A percentile compares a stretch with the other conserved stretches of the same genome.
phyloP scores from a whole-genome alignment of 2,113 vertebrate genomes.

The Columba livia region DNA sequence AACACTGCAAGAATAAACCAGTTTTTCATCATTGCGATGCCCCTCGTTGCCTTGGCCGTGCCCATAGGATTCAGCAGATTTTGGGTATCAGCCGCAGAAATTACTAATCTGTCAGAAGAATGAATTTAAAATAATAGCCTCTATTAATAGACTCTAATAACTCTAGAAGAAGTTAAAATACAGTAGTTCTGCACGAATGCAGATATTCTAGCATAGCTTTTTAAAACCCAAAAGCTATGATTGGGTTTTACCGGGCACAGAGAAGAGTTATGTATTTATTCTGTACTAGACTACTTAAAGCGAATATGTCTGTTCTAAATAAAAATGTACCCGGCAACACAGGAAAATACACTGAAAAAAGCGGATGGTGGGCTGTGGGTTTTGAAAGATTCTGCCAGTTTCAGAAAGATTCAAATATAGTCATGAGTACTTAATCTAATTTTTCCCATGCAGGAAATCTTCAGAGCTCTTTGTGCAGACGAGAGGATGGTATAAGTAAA shows the following conservation, averaged over 20 bases:
- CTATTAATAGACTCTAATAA: no score
- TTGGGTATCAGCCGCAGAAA: neutral
- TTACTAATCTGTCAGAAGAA: neutral
- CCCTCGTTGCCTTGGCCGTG: neutral
- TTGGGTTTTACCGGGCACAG: neutral
- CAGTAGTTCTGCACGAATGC: neutral
- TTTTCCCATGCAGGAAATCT: neutral
- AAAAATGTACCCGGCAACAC: fast-evolving
- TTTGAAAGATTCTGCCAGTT: neutral
- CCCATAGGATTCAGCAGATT: neutral
- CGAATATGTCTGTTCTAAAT: fast-evolving
- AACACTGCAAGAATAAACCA: neutral
- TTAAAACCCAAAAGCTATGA: neutral
- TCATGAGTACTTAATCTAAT: fast-evolving
- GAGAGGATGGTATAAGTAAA: neutral
- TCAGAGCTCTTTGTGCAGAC: neutral
- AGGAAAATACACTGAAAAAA: neutral
- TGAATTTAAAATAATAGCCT: neutral
- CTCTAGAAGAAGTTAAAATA: neutral
- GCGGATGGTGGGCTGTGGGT: fast-evolving
- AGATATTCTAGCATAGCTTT: no score
- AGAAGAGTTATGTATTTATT: neutral
- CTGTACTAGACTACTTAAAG: neutral
- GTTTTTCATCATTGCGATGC: fast-evolving
- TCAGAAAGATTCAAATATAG: neutral